Base-by-base conservation (phyloP, 2,113 vertebrate genomes). In the Mohoua ochrocephala region DNA sequence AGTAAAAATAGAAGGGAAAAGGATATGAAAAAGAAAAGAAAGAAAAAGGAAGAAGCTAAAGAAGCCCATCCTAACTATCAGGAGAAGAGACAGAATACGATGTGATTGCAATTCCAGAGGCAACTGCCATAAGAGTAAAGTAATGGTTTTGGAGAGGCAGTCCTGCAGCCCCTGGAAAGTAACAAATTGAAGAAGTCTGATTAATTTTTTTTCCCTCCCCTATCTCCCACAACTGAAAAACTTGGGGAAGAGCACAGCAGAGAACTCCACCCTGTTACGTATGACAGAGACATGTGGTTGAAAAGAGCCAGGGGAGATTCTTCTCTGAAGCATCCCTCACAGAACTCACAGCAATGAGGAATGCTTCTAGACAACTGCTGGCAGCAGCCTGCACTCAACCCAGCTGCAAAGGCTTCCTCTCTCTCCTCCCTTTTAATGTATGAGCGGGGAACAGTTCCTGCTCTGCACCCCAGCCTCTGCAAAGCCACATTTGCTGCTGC, bases 31-130 rank as follows among this genome's bases (percentile, higher is more conserved):
- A 79, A 50, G 6, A 61, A 59, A 61, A 64, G 22, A 63, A 24
- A 75, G 13, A 41, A 60, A 86, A 77, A 28, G 3, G 10, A 35
- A 81, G 67, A 87, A 53, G 21, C 33, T 71, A 31, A 75, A 79
- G 31, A 42, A 91, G 27, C 6, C 28, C 4, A 16, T 84, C 61
- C 37, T 22, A 68, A 65, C 23, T 42, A 76, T 13, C 39, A 56
- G 10, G 15, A 88, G 10, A 78, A 54, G 50, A 87, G 23, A 86
- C 6, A 77, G 24, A 74, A 21, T 15, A 73, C 15, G 20, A n/a
- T 53, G 39, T 2, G 9, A 87, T 35, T 70, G 30, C 63, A 91
- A 45, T 80, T 95, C 63, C 93, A 96, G 81, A 95, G 39, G 76
- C 65, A 85, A 54, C 47, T 45, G n/a, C n/a, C 1, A 0, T 41